These are phyloP conservation scores for Thumatha senex DNA, from an alignment of 2,888 invertebrate genomes.

Conservation along the genomic window DNA sequence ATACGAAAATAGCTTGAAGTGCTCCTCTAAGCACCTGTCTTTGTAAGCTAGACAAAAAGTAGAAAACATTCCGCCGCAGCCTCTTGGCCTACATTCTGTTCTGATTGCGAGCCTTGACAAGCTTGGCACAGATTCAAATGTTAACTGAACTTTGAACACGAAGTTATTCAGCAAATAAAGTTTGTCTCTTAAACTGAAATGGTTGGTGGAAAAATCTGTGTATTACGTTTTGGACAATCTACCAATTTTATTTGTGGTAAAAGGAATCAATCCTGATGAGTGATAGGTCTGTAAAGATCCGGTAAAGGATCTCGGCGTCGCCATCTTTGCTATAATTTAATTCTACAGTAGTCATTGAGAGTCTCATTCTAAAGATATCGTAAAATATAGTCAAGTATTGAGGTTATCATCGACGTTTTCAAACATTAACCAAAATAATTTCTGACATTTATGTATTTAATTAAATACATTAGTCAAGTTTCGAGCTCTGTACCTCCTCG, in stretches of 20 bases:
- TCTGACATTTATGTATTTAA: too few relatives aligned
- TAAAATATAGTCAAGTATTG: too few relatives aligned
- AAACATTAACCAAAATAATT: too few relatives aligned
- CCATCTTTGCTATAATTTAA: too few relatives aligned
- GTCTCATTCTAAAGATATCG: too few relatives aligned
- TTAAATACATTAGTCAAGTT: too few relatives aligned
- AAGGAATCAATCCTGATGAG: too few relatives aligned
- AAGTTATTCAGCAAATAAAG: conserved; percentile 50
- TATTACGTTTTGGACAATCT: conserved; percentile 15
- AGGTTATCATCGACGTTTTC: too few relatives aligned
- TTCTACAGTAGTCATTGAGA: too few relatives aligned
- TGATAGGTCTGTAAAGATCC: too few relatives aligned
- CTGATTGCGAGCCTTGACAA: conserved; percentile 72
- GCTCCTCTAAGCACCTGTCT: conserved; percentile 33
- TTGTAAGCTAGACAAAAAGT: conserved; percentile 37
- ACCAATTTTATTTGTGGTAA: background rate
- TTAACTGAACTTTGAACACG: conserved; percentile 40
- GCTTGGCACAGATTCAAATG: conserved; percentile 70
- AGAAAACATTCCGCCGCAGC: conserved; percentile 60
- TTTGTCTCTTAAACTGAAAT: conserved; percentile 26
- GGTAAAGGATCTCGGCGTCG: too few relatives aligned
- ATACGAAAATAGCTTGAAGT: conserved; percentile 6
- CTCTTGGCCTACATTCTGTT: conserved; percentile 76
- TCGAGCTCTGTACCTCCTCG: too few relatives aligned
- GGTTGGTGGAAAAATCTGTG: conserved; percentile 11